These are phyloP conservation scores for Paguma larvata DNA, from an alignment of 2,797 vertebrate species.

Conservation along the genomic window DNA sequence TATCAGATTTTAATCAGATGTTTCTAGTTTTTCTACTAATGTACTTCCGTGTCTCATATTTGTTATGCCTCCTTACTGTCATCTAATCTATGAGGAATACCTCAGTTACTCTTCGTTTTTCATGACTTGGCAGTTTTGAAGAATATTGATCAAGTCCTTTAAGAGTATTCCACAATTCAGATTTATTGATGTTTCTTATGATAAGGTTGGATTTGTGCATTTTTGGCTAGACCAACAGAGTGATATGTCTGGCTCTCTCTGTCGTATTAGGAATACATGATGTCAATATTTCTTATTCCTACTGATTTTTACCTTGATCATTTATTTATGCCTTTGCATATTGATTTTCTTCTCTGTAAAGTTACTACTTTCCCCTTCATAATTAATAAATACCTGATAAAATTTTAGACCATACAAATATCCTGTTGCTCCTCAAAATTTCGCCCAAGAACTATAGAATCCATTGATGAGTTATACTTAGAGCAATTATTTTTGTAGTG, in stretches of 20 bases:
- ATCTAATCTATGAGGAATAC: not conserved
- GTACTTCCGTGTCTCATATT: not conserved
- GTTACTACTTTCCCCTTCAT: not conserved
- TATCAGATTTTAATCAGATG: not conserved
- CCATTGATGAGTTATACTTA: no score
- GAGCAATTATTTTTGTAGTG: not conserved
- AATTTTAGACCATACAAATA: not conserved
- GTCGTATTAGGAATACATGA: not conserved
- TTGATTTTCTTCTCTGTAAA: not conserved
- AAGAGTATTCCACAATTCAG: not conserved
- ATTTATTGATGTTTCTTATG: not conserved
- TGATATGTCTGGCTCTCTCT: not conserved
- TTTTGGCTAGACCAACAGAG: not conserved
- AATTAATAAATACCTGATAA: not conserved
- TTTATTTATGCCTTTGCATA: not conserved
- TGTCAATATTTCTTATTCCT: not conserved
- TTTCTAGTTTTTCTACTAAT: not conserved
- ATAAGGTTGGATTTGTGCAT: not conserved
- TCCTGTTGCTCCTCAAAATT: not conserved
- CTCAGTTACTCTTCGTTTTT: not conserved
- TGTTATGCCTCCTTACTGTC: not conserved
- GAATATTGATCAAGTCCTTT: not conserved
- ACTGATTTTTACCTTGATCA: not conserved
- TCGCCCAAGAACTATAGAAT: not conserved
- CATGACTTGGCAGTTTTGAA: not conserved